phyloP scores from a whole-genome alignment of 2,888 invertebrate species.

The Tipula lateralis region DNA sequence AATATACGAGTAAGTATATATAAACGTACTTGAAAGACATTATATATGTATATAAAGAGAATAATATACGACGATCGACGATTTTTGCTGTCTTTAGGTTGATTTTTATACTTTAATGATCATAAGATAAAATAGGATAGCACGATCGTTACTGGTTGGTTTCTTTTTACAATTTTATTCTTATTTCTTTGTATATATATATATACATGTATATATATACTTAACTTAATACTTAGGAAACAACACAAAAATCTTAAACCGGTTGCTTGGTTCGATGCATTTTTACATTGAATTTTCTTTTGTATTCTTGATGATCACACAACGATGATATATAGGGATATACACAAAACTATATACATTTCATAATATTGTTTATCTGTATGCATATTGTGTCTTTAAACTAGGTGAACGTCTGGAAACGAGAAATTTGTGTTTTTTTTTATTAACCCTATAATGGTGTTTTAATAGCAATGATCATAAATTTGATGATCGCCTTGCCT shows the following conservation, averaged over 20 bases:
- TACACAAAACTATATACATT: neutral
- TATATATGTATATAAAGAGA: neutral
- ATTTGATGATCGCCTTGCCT: neutral
- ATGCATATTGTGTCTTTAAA: neutral
- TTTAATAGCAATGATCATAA: neutral
- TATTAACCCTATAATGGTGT: neutral
- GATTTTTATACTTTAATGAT: neutral
- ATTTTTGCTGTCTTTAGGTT: neutral
- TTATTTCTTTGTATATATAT: neutral
- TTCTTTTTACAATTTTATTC: slow-evolving; percentile 4
- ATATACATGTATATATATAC: neutral
- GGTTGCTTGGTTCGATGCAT: slow-evolving; percentile 29
- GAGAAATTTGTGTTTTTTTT: neutral
- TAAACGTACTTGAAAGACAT: slow-evolving; percentile 4
- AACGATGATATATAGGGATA: neutral
- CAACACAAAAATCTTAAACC: slow-evolving; percentile 24
- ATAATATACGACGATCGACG: neutral
- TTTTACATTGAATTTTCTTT: slow-evolving; percentile 25
- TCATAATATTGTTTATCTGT: neutral
- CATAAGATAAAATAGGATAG: slow-evolving; percentile 4
- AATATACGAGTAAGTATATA: neutral
- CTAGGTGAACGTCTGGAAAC: slow-evolving; percentile 24
- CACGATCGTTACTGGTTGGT: slow-evolving; percentile 11
- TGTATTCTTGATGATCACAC: slow-evolving; percentile 24
- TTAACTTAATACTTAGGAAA: slow-evolving; percentile 2